Percentiles rank a stretch among this genome's conserved stretches.
Conservation (phyloP, 2,888 invertebrate genomes). For the Perizoma affinitatum region DNA sequence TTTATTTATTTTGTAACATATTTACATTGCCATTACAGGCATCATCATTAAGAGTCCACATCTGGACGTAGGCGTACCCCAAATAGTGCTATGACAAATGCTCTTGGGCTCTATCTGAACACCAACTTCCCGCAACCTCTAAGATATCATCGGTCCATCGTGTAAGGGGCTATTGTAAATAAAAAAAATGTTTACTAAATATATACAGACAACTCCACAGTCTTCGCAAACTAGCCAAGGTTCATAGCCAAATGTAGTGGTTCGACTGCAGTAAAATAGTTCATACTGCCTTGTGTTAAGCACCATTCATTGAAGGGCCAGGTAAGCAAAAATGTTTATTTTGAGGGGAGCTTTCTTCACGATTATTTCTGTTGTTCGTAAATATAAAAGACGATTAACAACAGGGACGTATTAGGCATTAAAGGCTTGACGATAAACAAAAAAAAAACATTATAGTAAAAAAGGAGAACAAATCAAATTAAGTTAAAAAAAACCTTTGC, state of each 20-base stretch:
- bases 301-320: slow-evolving; percentile 46
- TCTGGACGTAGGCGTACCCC: too few relatives aligned
- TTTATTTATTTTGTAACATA: too few relatives aligned
- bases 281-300: slow-evolving; percentile 49
- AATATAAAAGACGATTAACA: slow-evolving; percentile 64
- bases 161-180: too few relatives aligned
- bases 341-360: slow-evolving; percentile 77
- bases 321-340: slow-evolving; percentile 63
- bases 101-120: too few relatives aligned
- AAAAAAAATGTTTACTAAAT: background rate
- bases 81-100: too few relatives aligned
- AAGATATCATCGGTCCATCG: too few relatives aligned
- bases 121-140: too few relatives aligned
- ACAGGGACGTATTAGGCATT: slow-evolving; percentile 54
- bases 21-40: too few relatives aligned
- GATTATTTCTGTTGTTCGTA: slow-evolving; percentile 72
- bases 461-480: too few relatives aligned
- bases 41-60: too few relatives aligned
- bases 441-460: background rate
- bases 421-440: background rate
- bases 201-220: slow-evolving; percentile 16
- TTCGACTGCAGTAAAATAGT: slow-evolving; percentile 46
- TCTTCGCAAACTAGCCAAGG: slow-evolving; percentile 11
- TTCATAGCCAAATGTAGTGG: slow-evolving; percentile 8
- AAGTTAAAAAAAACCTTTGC: too few relatives aligned